phyloP scores from a whole-genome alignment of 2,888 invertebrate species.

The Himalopsyche japonica region DNA sequence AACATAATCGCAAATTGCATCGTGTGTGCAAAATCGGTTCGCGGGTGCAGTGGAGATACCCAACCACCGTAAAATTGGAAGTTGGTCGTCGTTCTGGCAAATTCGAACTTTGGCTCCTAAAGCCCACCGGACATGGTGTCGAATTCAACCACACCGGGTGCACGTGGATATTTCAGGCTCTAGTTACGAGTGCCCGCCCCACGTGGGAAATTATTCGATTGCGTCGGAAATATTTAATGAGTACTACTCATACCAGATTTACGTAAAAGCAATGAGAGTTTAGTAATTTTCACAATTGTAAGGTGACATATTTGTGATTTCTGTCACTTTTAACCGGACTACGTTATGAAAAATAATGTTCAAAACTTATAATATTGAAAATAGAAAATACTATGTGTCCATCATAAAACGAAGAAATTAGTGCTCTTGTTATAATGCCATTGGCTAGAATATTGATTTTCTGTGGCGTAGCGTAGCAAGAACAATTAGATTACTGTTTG shows the following conservation, averaged over 20 bases:
- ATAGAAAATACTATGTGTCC: too few relatives aligned
- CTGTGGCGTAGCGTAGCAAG: too few relatives aligned
- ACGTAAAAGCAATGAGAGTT: neutral
- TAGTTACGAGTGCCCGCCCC: neutral
- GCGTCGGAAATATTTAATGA: neutral
- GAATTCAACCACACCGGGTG: neutral
- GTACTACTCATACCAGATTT: neutral
- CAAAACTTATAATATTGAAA: too few relatives aligned
- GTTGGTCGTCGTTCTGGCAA: constrained; percentile 58
- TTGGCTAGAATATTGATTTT: too few relatives aligned
- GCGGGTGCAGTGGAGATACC: constrained; percentile 54
- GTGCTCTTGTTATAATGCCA: too few relatives aligned
- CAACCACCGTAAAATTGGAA: constrained; percentile 64
- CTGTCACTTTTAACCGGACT: too few relatives aligned
- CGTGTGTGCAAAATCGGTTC: constrained; percentile 40
- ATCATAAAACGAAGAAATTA: too few relatives aligned
- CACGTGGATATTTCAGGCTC: neutral
- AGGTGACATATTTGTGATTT: neutral
- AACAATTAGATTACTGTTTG: too few relatives aligned
- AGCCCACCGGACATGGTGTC: neutral
- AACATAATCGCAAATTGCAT: constrained; percentile 41
- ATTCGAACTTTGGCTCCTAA: constrained; percentile 43
- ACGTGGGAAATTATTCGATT: neutral
- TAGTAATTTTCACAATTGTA: too few relatives aligned
- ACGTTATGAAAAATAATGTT: too few relatives aligned